Base-by-base conservation (phyloP, 2,113 vertebrate genomes). In the Corythoichthys haematopterus region DNA sequence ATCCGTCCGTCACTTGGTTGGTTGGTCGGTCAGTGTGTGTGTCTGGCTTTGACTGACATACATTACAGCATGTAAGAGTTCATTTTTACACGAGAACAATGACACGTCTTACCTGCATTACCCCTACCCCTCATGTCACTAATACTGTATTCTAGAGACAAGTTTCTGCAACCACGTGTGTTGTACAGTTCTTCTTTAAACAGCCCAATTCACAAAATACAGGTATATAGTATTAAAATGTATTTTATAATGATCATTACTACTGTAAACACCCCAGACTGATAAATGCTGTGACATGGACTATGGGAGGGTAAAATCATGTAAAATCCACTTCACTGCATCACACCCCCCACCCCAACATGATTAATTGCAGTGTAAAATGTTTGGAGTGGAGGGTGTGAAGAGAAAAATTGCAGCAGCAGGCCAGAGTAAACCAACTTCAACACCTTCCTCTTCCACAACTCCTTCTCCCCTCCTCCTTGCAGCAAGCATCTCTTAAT, bases 311-410 rank as follows among this genome's bases (percentile, higher is more conserved):
- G 72, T 84, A 85, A 87, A 84, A 86, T 89, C 86, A 87, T 91
- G 91, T 91, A 90, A 93, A 92, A 92, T 92, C 91, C 90, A 91
- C 91, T 93, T 92, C 90, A 84, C 86, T 91, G 89, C 88, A 87
- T 91, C 90, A 91, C 92, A 89, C 87, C 69, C 86, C 74, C 56
- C 87, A 81, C 82, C 77, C 28, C 85, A 84, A 88, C 87, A 92
- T 90, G 92, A 92, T 92, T 90, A 91, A 92, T 91, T 89, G 89
- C 79, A 57, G 89, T 91, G 85, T 91, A 91, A 92, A 90, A 89
- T 88, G 87, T 91, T 78, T 82, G 76, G 80, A 73, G 75, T 75
- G 87, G 88, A 84, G 86, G 86, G 81, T 78, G 85, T 69, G 77
- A 47, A 35, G 53, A 72, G 74, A 78, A 69, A 82, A 80, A 75